These are phyloP conservation scores for Tetrax tetrax DNA, from an alignment of 2,113 vertebrate genomes.

Conservation along the genomic window DNA sequence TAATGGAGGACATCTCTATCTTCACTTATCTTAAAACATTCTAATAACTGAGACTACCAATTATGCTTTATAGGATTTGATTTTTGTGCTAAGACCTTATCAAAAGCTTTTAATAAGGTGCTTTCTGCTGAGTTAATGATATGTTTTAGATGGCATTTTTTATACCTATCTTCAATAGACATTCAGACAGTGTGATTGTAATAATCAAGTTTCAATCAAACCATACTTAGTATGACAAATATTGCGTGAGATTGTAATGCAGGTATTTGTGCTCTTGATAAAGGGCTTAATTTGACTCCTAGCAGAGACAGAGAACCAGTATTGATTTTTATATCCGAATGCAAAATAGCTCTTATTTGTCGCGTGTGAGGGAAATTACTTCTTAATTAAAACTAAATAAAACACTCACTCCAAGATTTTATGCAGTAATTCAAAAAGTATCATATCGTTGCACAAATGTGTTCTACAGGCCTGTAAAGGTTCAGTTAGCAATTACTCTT, in stretches of 20 bases:
- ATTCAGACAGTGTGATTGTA: conserved; percentile 79
- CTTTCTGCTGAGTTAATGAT: conserved; percentile 81
- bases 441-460: conserved; percentile 65
- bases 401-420: conserved; percentile 67
- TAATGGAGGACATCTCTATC: conserved; percentile 70
- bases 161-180: conserved; percentile 79
- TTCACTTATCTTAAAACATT: conserved; percentile 77
- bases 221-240: conserved; percentile 78
- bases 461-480: conserved; percentile 57
- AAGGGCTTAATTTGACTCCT: conserved; percentile 78
- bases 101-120: conserved; percentile 80
- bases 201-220: conserved; percentile 84
- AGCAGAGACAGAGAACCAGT: conserved; percentile 67
- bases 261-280: conserved; percentile 78
- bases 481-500: conserved; percentile 66
- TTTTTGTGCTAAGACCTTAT: conserved; percentile 73
- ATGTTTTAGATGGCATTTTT: conserved; percentile 77
- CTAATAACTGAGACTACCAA: conserved; percentile 77
- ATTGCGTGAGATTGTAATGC: conserved; percentile 75
- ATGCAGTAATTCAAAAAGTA: conserved; percentile 66
- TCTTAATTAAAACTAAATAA: conserved; percentile 80
- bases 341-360: conserved; percentile 76
- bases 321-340: conserved; percentile 77
- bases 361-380: conserved; percentile 71
- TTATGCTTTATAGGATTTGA: conserved; percentile 75